Evolutionary conservation across 2,797 vertebrate species (phyloP), one percentile per base, ranked within the genome.

Genomic region (Erpetoichthys calabaricus): DNA sequence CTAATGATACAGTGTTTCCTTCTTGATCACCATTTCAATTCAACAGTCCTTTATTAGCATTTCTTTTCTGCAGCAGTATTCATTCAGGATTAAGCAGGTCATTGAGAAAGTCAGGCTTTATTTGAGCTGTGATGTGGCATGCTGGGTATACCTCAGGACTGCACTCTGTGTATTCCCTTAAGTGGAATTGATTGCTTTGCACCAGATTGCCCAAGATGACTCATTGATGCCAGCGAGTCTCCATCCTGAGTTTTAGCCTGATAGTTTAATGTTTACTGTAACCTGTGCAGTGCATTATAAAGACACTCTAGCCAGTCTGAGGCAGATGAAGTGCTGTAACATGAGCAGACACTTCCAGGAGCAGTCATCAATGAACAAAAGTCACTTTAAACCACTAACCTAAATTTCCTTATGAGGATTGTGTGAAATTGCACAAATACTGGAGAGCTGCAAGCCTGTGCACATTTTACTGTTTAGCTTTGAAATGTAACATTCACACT

Each of bases 121-220:
- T 49, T 49, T 3, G 9, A 49, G 3, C 47, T 7, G 47, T 3
- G 4, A 6, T 49, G 47, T 49, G 47, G n/a, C 7, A 7, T n/a
- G n/a, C 47, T 7, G n/a, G 47, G 47, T 49, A 49, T 49, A 49
- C 47, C n/a, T 49, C n/a, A n/a, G 47, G 47, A 49, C 47, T 49
- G 47, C 55, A 63, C 69, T 67, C 63, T 65, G n/a, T 53, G 56
- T 59, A 63, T 64, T 77, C 71, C 68, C 72, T 63, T 63, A 71
- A 70, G 73, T 68, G 67, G 74, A 80, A 77, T 74, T 66, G 77
- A 81, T 79, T 72, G 70, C 76, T 80, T 80, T 75, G 75, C 70
- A 79, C 69, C 72, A 78, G 74, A 79, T 86, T 75, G 82, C 77
- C 80, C 80, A 68, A 65, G 66, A 75, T 76, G 75, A 84, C 71